Conservation (phyloP, 2,888 invertebrate species). For the Arge pagana region DNA sequence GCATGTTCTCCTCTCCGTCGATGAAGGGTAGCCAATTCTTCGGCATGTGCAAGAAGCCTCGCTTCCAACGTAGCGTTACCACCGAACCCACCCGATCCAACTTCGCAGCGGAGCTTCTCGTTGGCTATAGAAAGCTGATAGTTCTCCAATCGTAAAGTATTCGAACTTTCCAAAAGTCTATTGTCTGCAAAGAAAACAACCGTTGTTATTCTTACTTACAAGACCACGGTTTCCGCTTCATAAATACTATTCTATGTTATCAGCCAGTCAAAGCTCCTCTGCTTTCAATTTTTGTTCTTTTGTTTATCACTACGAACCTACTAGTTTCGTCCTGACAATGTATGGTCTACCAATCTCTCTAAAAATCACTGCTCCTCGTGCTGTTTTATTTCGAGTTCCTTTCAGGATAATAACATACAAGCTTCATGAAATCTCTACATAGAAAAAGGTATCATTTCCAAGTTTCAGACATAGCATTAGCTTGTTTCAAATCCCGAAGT, state of each 20-base stretch:
- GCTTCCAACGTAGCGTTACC: constrained; percentile 80
- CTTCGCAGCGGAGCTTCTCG: constrained; percentile 75
- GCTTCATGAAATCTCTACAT: too few species aligned
- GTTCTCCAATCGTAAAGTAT: constrained; percentile 80
- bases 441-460: too few species aligned
- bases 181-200: constrained; percentile 69
- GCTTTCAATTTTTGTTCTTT: constrained; percentile 1
- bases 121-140: constrained; percentile 83
- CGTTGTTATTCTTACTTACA: too few species aligned
- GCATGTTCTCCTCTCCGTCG: constrained; percentile 89
- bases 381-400: too few species aligned
- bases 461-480: too few species aligned
- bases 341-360: too few species aligned
- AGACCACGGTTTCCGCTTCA: background rate
- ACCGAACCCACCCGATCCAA: constrained; percentile 57
- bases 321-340: too few species aligned
- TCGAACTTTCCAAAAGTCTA: constrained; percentile 81
- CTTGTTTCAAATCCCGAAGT: too few species aligned
- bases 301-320: too few species aligned
- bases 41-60: constrained; percentile 84
- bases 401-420: too few species aligned
- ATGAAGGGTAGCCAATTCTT: constrained; percentile 90
- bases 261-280: background rate
- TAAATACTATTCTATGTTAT: constrained; percentile 3
- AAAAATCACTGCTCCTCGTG: too few species aligned